Base-by-base conservation (phyloP, 2,797 vertebrate genomes). In the Amblyopsis hoosieri region DNA sequence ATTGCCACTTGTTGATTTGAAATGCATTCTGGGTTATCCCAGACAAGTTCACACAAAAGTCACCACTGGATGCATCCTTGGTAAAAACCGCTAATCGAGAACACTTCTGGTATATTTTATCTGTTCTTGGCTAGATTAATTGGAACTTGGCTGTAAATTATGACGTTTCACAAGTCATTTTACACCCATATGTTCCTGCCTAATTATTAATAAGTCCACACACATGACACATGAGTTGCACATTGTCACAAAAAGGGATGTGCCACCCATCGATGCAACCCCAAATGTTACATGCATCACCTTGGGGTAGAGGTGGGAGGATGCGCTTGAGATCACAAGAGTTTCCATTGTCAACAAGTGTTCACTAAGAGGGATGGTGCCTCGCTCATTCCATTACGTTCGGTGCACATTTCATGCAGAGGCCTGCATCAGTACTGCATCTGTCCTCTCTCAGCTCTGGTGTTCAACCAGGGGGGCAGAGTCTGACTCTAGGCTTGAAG, bases 341-440 rank as follows among this genome's bases (percentile, higher is more conserved):
- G 29, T 51, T 51, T 48, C 45, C 59, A 17, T 31, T 17, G 45
- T 73, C 71, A 77, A 66, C 75, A 71, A 63, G 49, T 54, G 64
- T 62, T 47, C 57, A 64, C 19, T 23, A n/a, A n/a, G n/a, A n/a
- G n/a, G n/a, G 74, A 75, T 53, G 65, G 74, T 71, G 71, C 67
- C 58, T 57, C 62, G 33, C 29, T 66, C 74, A n/a, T 76, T 74
- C 71, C 46, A 62, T 59, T 76, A 71, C 48, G 57, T 72, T 67
- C 52, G 67, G 54, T 69, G 57, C 62, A 56, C 56, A 51, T 67
- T 82, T 67, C 76, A 69, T 77, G 80, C 74, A 64, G 64, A 78
- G 63, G 60, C 85, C 81, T 72, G 75, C 75, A 79, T 85, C 70
- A 76, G 82, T 80, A 74, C 71, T 64, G 64, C 67, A 76, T 80